A percentile compares a stretch with the other conserved stretches of the same genome.
Conservation (phyloP, 23 tunicate genomes). For the Trididemnum clinides region DNA sequence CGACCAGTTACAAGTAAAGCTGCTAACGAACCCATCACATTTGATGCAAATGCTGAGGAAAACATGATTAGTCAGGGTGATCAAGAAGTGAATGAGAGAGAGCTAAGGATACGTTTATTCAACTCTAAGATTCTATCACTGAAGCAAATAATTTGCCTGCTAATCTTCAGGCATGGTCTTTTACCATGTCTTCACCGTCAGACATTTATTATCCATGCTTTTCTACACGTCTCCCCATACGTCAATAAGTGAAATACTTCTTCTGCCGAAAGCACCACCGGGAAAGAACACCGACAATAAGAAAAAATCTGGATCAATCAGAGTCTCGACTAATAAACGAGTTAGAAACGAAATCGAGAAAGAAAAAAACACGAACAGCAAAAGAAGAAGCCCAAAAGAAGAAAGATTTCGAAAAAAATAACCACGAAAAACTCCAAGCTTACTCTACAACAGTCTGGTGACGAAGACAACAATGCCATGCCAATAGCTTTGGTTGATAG, state of each 20-base stretch:
- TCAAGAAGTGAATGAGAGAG: neutral
- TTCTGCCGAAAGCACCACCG: neutral
- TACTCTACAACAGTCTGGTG: neutral
- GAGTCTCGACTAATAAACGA: neutral
- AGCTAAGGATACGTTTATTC: neutral
- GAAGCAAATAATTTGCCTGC: neutral
- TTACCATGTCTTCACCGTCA: neutral
- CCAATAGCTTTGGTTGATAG: conserved; percentile 2
- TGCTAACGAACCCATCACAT: neutral
- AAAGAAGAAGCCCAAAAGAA: conserved; percentile 4
- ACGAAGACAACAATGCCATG: conserved; percentile 3
- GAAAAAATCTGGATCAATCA: conserved; percentile 7
- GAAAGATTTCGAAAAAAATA: neutral
- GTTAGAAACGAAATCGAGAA: conserved; percentile 5
- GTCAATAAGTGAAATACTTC: neutral
- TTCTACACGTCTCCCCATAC: neutral
- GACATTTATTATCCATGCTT: neutral
- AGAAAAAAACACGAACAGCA: neutral
- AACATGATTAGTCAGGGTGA: neutral
- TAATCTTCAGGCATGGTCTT: conserved; percentile 4
- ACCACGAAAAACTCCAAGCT: neutral
- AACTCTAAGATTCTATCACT: neutral
- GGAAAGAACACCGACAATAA: neutral
- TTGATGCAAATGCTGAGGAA: conserved; percentile 3
- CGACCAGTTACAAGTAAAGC: neutral